Conservation (phyloP, 2,888 invertebrate genomes). For the Cecidostiba fungosa region DNA sequence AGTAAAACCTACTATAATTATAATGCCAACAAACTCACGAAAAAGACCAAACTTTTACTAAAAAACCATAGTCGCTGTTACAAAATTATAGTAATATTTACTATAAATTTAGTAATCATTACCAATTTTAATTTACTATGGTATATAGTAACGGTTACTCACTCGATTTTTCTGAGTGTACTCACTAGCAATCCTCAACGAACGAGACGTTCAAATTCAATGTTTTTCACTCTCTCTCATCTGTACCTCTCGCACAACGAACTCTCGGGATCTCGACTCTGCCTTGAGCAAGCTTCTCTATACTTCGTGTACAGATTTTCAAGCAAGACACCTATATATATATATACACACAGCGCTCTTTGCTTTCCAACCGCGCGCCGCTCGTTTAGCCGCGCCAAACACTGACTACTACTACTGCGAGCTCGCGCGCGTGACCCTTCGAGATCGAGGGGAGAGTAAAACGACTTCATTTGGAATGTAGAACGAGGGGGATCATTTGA, state of each 20-base stretch:
- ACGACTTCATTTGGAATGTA: neutral
- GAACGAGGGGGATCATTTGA: constrained; percentile 1
- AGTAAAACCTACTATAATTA: no score
- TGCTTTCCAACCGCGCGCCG: neutral
- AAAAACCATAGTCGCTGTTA: no score
- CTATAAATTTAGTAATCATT: no score
- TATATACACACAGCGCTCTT: no score
- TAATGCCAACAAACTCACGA: neutral
- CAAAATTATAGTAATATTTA: no score
- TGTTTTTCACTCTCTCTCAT: neutral
- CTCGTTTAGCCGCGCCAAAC: constrained; percentile 29
- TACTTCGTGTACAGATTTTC: constrained; percentile 29
- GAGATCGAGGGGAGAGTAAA: neutral
- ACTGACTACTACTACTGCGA: constrained; percentile 12
- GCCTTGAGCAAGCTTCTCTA: constrained; percentile 3
- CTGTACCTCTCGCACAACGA: neutral
- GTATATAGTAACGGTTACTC: no score
- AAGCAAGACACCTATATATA: neutral
- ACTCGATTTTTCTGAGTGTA: no score
- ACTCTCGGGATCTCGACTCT: no score
- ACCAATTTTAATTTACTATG: no score
- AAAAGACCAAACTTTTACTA: no score
- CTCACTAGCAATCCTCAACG: neutral
- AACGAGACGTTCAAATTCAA: neutral
- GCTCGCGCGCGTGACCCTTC: neutral